A percentile compares a stretch with the other conserved stretches of the same genome.
Evolutionary conservation across 1,140 invertebrate genomes (phyloP).

Genomic region (Bombus picipes): DNA sequence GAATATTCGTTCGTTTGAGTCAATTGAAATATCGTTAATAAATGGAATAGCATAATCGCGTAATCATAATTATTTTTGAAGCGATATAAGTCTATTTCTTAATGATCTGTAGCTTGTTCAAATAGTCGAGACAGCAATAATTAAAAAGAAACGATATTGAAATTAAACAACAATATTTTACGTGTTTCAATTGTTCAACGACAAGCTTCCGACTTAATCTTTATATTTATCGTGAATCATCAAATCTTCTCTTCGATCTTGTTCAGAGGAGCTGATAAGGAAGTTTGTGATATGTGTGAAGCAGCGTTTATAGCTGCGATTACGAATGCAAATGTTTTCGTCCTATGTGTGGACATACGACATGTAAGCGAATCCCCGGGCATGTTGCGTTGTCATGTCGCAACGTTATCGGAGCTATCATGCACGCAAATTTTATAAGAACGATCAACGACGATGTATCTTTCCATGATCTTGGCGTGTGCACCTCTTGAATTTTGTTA

Average conservation of each 20-base stretch:
- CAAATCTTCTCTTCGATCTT: not conserved
- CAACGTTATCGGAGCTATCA: not conserved
- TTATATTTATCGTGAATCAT: not conserved
- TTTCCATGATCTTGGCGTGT: not conserved
- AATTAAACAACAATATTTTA: no score
- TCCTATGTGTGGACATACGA: not conserved
- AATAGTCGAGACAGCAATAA: no score
- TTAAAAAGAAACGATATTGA: no score
- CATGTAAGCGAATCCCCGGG: not conserved
- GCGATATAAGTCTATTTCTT: no score
- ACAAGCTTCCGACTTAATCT: not conserved
- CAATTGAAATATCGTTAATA: no score
- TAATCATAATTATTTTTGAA: no score
- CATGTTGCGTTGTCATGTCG: not conserved
- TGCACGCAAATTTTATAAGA: not conserved
- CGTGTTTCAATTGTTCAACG: not conserved
- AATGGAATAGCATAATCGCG: no score
- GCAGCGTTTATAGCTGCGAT: not conserved
- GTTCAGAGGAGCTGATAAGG: not conserved
- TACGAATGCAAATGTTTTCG: conserved; percentile 18
- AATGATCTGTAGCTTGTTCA: no score
- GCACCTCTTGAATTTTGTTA: not conserved
- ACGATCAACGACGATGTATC: not conserved
- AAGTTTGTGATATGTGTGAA: not conserved
- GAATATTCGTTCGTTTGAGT: no score